Base-by-base conservation (phyloP, 2,888 invertebrate genomes). In the Cheilosia grossa region DNA sequence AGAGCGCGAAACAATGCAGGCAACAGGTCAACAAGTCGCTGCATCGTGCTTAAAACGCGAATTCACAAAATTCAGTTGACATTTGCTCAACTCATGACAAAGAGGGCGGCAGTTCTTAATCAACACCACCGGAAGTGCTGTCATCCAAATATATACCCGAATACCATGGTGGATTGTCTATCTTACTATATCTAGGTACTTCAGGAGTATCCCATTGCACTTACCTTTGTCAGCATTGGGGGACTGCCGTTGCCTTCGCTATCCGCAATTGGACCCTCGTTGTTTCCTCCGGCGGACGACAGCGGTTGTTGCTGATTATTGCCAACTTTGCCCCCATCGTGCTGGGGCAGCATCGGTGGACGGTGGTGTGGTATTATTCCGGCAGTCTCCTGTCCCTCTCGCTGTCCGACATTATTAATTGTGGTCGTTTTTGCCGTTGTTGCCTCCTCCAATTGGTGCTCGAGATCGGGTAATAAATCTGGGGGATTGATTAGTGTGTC, bases 391-490 rank as follows among this genome's bases (percentile, higher is more conserved):
- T 79, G 79, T 17, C 63, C 85, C 24, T 85, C 81, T 2, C 21
- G 58, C 15, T 77, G 85, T 21, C 77, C 67, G 13, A 42, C 67
- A 54, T 77, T 85, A 72, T 72, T 85, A 54, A 85, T 74, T 37
- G 88, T 87, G 63, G 88, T 88, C 0, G 88, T 88, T 75, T 89
- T 89, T 42, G 89, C 58, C 6, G 90, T 90, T 10, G 90, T 89
- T 49, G 89, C 90, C 59, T 89, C 89, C 80, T 91, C 91, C 67
- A 91, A 78, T 64, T 91, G 91, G 10, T 90, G 89, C 75, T 91
- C 91, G 53, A 91, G 81, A 54, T 90, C 91, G 4, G 91, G 91
- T 53, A 90, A 82, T 58, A 87, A 88, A 54, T 88, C 89, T 19
- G 87, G 80, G 40, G 88, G 87, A 80, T 86, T 87, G 67, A 86